Base-by-base conservation (phyloP, 2,113 vertebrate species). In the Morphnarchus princeps region DNA sequence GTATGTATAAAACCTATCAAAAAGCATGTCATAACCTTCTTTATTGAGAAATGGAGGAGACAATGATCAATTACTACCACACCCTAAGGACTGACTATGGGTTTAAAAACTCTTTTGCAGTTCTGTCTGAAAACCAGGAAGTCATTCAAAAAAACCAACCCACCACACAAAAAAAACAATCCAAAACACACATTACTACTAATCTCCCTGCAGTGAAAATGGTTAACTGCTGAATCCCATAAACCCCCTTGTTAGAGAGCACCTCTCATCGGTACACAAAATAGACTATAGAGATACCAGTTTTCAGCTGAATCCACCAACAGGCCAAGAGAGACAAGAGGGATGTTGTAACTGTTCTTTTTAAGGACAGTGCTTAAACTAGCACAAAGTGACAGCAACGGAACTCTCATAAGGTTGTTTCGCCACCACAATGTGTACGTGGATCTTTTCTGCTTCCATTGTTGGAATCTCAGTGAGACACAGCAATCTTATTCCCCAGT, bases 391-490 rank as follows among this genome's bases (percentile, higher is more conserved):
- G 50, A 65, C 31, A 66, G 45, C 1, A 2, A 45, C 45, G 63
- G 8, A 80, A 66, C 15, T 73, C 40, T n/a, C 11, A 3, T 1
- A 69, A 47, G 10, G 40, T 9, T 45, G 43, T 16, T 94, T 20
- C 62, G 43, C 42, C 32, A 59, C 32, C 12, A 17, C 61, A 45
- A 18, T 1, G 31, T 9, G 16, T 32, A 32, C 0, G 0, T 20
- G 11, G 16, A 77, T 38, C 22, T 92, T 14, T 61, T 34, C 42
- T 57, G 31, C 40, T 83, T 58, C 67, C 16, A 2, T 4, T 57
- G 31, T 1, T 62, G 40, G n/a, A 71, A 79, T 9, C 31, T 34
- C 54, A 24, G 13, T 11, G 22, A 67, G 25, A 70, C 87, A 66
- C 9, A 78, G 26, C 25, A 70, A n/a, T 7, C 10, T 63, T 32